Evolutionary conservation across 1,140 invertebrate species (phyloP).

Genomic region (Adelges cooleyi): DNA sequence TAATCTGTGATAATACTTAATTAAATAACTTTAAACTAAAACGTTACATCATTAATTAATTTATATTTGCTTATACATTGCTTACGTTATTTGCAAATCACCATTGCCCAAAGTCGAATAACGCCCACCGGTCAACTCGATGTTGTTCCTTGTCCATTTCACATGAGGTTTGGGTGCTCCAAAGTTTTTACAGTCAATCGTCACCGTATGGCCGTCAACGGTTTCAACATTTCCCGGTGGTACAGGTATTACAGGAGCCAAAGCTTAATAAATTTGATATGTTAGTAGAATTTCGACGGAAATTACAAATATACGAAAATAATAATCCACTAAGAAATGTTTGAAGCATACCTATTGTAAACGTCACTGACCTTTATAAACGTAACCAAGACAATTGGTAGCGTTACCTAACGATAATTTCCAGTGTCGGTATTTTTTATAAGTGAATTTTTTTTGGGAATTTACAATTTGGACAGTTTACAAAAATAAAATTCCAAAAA

Average conservation of each 20-base stretch:
- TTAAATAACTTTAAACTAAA: background rate
- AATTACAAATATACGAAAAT: background rate
- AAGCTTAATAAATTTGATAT: constrained; percentile 44
- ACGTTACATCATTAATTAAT: no score
- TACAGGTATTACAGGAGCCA: constrained; percentile 80
- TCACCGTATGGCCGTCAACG: constrained; percentile 71
- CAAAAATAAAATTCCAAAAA: no score
- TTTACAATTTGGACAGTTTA: no score
- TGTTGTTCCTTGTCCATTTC: constrained; percentile 75
- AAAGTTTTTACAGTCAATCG: constrained; percentile 82
- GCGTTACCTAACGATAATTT: constrained; percentile 98
- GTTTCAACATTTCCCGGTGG: constrained; percentile 65
- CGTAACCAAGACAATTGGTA: constrained; percentile 93
- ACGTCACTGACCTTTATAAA: constrained; percentile 98
- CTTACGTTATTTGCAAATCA: constrained; percentile 63
- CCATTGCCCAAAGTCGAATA: constrained; percentile 61
- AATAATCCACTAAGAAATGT: background rate
- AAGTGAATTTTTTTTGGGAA: constrained; percentile 69
- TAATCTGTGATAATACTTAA: no score
- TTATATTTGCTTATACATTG: background rate
- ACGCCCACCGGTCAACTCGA: constrained; percentile 72
- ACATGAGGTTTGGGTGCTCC: constrained; percentile 88
- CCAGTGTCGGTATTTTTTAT: constrained; percentile 86
- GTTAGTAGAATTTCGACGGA: background rate
- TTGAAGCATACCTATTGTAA: constrained; percentile 66